Percentiles rank a stretch among this genome's conserved stretches.
phyloP scores from a whole-genome alignment of 2,797 vertebrate species.

The Paratrypauchen microcephalus region DNA sequence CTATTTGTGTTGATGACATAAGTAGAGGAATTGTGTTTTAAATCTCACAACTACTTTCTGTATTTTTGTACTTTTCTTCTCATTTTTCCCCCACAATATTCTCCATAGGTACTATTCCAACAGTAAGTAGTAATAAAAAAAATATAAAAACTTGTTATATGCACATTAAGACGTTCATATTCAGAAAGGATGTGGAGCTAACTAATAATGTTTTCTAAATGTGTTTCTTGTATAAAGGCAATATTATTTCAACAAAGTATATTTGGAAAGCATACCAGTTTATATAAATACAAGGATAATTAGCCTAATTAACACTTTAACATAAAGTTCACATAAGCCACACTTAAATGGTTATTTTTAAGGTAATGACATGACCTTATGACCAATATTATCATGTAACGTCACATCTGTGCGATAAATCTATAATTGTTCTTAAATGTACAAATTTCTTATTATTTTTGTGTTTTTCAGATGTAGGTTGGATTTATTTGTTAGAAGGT shows the following conservation, averaged over 20 bases:
- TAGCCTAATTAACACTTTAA: background rate
- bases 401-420: background rate
- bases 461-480: background rate
- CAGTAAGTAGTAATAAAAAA: too few relatives aligned
- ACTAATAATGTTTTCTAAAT: background rate
- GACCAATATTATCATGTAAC: background rate
- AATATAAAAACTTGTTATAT: too few relatives aligned
- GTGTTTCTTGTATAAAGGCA: background rate
- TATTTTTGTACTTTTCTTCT: too few relatives aligned
- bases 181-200: background rate
- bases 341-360: background rate
- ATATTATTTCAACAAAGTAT: conserved; percentile 1
- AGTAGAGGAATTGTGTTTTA: too few relatives aligned
- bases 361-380: background rate
- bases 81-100: too few relatives aligned
- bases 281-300: conserved; percentile 4
- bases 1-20: too few relatives aligned
- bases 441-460: background rate
- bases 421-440: background rate
- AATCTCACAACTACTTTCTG: too few relatives aligned
- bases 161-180: too few relatives aligned
- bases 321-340: background rate
- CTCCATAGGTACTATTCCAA: too few relatives aligned
- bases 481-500: background rate
- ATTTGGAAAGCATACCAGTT: conserved; percentile 13